Evolutionary conservation across 2,797 vertebrate species (phyloP).

Genomic region (Coendou prehensilis): DNA sequence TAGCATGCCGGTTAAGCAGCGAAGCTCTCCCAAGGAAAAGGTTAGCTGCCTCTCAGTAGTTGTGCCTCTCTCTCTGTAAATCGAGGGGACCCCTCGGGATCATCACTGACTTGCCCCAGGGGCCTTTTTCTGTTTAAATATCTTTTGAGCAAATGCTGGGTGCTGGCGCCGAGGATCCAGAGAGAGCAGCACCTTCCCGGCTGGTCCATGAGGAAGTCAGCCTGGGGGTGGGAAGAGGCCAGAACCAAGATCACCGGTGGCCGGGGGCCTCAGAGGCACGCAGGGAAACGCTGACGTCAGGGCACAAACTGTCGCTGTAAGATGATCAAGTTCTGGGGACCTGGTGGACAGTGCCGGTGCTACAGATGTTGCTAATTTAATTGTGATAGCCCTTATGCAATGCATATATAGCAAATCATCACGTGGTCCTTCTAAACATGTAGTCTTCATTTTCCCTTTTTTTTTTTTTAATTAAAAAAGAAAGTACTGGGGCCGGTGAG

Average conservation of each 20-base stretch:
- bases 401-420: neutral
- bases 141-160: constrained; percentile 28
- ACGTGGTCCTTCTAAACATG: neutral
- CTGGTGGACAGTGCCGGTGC: neutral
- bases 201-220: neutral
- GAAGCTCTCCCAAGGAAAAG: neutral
- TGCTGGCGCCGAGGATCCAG: neutral
- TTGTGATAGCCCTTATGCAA: too few relatives aligned
- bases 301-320: neutral
- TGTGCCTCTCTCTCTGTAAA: neutral
- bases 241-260: neutral
- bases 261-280: neutral
- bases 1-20: neutral
- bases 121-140: neutral
- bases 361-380: neutral
- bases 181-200: neutral
- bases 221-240: neutral
- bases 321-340: neutral
- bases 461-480: neutral
- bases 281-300: neutral
- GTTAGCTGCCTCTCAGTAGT: neutral
- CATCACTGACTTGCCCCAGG: neutral
- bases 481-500: too few relatives aligned
- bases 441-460: neutral
- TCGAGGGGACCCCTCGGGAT: neutral